Evolutionary conservation across 2,113 vertebrate genomes (phyloP).

Genomic region (Corythornis madagascariensis): DNA sequence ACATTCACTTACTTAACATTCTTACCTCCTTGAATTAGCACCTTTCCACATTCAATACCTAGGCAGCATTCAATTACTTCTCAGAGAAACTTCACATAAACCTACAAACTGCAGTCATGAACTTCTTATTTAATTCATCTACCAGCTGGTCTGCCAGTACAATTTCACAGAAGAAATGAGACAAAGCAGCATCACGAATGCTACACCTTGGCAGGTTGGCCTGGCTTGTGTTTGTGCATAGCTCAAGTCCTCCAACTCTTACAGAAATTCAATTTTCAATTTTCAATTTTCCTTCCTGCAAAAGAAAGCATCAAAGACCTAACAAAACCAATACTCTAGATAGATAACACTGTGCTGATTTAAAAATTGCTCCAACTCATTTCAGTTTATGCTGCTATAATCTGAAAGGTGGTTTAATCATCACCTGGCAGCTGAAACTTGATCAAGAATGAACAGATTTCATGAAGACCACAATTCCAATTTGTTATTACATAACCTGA

Average conservation of each 20-base stretch:
- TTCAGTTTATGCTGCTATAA: neutral
- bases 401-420: neutral
- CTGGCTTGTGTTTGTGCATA: neutral
- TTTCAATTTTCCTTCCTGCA: neutral
- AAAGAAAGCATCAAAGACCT: neutral
- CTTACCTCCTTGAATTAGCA: neutral
- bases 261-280: neutral
- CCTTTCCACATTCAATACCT: neutral
- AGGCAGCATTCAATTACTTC: neutral
- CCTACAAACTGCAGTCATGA: accelerated
- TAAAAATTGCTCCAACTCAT: neutral
- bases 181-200: neutral
- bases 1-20: neutral
- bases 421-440: neutral
- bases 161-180: neutral
- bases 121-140: neutral
- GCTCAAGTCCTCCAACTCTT: neutral
- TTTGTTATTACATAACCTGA: neutral
- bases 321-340: neutral
- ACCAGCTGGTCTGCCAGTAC: neutral
- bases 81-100: neutral
- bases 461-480: neutral
- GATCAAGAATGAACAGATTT: neutral
- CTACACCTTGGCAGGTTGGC: neutral
- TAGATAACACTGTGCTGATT: neutral